These are phyloP conservation scores for Oxystoma pomonae DNA, from an alignment of 2,888 invertebrate species.

Conservation along the genomic window DNA sequence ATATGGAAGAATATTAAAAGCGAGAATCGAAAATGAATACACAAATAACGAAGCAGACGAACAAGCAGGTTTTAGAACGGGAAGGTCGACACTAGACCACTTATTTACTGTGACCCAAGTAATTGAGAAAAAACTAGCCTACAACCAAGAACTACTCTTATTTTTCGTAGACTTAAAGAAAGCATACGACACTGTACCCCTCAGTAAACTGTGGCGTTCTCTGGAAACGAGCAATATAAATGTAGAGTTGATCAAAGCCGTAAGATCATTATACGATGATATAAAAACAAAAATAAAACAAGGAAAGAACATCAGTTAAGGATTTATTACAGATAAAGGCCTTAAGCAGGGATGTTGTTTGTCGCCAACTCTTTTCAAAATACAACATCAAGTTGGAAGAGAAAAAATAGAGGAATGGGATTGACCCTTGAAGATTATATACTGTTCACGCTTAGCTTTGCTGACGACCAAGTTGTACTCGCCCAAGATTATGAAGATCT, in stretches of 20 bases:
- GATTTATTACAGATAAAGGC: conserved; percentile 1
- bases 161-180: too few species aligned
- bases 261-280: not conserved
- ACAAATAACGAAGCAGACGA: not conserved
- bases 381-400: not conserved
- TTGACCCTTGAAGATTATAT: not conserved
- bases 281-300: not conserved
- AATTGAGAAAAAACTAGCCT: not conserved
- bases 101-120: not conserved
- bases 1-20: not conserved
- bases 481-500: not conserved
- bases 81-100: not conserved
- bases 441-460: not conserved
- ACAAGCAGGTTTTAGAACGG: not conserved
- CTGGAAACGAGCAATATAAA: too few species aligned
- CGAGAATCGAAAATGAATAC: not conserved
- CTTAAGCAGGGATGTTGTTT: not conserved
- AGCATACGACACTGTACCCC: not conserved
- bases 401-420: not conserved
- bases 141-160: too few species aligned
- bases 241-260: too few species aligned
- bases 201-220: too few species aligned
- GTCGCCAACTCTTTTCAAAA: conserved; percentile 3
- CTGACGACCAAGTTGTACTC: not conserved
- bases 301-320: not conserved